Percentiles rank a stretch among this genome's conserved stretches.
Evolutionary conservation across 1,140 invertebrate genomes (phyloP).

Genomic region (Rhopalosiphum padi): DNA sequence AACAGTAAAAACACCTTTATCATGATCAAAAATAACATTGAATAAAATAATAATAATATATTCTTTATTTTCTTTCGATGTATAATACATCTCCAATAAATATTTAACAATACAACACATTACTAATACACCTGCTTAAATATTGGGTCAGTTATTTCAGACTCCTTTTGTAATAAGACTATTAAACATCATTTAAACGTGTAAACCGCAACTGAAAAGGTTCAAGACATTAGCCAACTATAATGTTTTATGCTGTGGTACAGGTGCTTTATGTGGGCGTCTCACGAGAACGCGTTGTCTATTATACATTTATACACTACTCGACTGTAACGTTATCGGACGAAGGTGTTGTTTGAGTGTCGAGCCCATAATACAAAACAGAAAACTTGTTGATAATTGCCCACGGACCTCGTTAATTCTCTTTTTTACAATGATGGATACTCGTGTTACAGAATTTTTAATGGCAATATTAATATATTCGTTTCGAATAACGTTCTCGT

Average conservation of each 20-base stretch:
- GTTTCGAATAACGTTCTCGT: not conserved
- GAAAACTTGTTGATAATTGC: not conserved
- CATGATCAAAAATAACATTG: not conserved
- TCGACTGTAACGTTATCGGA: not conserved
- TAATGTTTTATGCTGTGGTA: not conserved
- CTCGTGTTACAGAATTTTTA: not conserved
- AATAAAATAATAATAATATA: not conserved
- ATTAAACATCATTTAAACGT: not conserved
- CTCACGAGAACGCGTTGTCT: not conserved
- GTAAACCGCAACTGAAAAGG: not conserved
- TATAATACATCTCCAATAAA: not conserved
- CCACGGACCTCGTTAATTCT: not conserved
- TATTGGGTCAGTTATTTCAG: not conserved
- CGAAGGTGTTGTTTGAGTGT: not conserved
- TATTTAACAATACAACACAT: too few relatives aligned
- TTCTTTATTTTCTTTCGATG: not conserved
- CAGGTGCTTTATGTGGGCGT: constrained; percentile 4
- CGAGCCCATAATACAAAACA: not conserved
- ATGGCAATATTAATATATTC: not conserved
- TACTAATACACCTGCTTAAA: not conserved
- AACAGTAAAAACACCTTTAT: not conserved
- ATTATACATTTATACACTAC: not conserved
- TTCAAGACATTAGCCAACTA: not conserved
- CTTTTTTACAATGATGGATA: not conserved
- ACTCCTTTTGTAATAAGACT: not conserved